These are phyloP conservation scores for Cydia pomonella DNA, from an alignment of 1,140 invertebrate genomes.

Conservation along the genomic window DNA sequence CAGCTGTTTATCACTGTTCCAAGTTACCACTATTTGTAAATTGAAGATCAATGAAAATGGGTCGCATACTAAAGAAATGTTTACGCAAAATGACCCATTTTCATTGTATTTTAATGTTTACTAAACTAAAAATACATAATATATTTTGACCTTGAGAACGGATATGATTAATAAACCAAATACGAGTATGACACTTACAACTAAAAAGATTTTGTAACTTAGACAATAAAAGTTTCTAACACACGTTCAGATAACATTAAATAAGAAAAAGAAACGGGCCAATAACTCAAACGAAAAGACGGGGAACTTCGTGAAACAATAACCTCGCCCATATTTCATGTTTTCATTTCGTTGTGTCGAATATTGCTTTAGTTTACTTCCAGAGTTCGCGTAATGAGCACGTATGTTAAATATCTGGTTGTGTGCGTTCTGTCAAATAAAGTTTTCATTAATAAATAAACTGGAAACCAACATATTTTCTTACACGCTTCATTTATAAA, in stretches of 20 bases:
- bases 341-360: conserved; percentile 49
- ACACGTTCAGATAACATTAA: conserved; percentile 41
- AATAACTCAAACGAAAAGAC: conserved; percentile 41
- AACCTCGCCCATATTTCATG: conserved; percentile 50
- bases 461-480: not conserved
- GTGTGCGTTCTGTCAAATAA: not conserved
- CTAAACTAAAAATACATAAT: too few relatives aligned
- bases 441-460: not conserved
- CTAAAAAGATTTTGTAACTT: not conserved
- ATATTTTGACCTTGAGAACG: too few relatives aligned
- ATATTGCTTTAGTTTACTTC: conserved; percentile 35
- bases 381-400: conserved; percentile 1
- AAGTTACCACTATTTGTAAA: too few relatives aligned
- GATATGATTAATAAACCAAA: too few relatives aligned
- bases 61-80: too few relatives aligned
- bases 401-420: conserved; percentile 32
- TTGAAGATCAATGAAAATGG: too few relatives aligned
- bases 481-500: not conserved
- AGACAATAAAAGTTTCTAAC: not conserved
- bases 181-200: too few relatives aligned
- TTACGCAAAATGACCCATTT: too few relatives aligned
- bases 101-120: too few relatives aligned
- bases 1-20: too few relatives aligned
- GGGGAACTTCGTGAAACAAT: conserved; percentile 51
- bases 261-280: conserved; percentile 39